These are phyloP conservation scores for Limulus polyphemus DNA, from an alignment of 2,888 invertebrate species.

Conservation along the genomic window DNA sequence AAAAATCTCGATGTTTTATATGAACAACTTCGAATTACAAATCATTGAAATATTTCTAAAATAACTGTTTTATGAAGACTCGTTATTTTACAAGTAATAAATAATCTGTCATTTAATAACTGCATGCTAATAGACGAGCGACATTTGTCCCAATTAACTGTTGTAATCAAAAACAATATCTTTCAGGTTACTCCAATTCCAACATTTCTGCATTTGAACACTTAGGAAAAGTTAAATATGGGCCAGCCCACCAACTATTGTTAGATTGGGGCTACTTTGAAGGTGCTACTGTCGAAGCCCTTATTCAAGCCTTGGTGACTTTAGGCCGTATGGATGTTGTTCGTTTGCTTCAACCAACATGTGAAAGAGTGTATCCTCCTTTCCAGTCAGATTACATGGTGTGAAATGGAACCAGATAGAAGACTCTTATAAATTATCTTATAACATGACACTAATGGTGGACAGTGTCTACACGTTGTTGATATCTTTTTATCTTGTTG, in stretches of 20 bases:
- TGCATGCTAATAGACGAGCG: too few relatives aligned
- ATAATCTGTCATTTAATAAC: too few relatives aligned
- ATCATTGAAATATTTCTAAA: too few relatives aligned
- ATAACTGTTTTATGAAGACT: too few relatives aligned
- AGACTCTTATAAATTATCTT: background rate
- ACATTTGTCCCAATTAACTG: too few relatives aligned
- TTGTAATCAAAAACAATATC: too few relatives aligned
- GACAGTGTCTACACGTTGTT: too few relatives aligned
- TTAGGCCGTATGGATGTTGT: constrained; percentile 1
- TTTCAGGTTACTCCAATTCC: constrained; percentile 1
- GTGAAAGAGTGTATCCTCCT: constrained; percentile 2
- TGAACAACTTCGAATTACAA: too few relatives aligned
- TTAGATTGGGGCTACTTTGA: background rate
- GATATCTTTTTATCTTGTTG: too few relatives aligned
- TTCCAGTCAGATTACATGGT: background rate
- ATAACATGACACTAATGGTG: too few relatives aligned
- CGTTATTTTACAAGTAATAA: too few relatives aligned
- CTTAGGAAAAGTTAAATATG: background rate
- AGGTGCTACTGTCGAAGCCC: background rate
- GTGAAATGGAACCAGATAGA: background rate
- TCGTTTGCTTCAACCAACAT: constrained; percentile 1
- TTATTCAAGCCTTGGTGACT: background rate
- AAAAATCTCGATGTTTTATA: too few relatives aligned
- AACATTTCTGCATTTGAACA: background rate
- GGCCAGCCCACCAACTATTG: background rate